A percentile compares a stretch with the other conserved stretches of the same genome.
These are phyloP conservation scores for Pogonocichla stellata DNA, from an alignment of 2,113 vertebrate genomes.

Conservation along the genomic window DNA sequence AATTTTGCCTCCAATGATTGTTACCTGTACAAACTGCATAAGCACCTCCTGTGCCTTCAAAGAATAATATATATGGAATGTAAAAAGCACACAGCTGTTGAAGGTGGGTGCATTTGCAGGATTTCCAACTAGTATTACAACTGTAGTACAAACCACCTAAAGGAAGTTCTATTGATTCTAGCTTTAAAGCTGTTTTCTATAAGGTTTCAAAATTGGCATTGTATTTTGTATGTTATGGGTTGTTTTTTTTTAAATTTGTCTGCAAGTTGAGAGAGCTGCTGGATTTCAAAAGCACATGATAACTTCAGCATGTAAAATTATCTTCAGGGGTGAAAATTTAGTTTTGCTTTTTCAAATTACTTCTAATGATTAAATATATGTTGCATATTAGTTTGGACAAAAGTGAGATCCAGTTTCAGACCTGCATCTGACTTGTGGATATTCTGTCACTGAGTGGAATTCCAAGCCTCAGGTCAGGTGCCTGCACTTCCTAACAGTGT, in stretches of 20 bases:
- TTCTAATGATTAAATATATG: neutral
- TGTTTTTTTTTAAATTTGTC: neutral
- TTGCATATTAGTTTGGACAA: neutral
- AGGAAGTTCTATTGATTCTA: neutral
- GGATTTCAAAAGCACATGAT: neutral
- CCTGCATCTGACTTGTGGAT: neutral
- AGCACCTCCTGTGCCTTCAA: neutral
- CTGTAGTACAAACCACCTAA: neutral
- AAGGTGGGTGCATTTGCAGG: neutral
- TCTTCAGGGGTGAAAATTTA: neutral
- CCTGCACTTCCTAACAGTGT: neutral
- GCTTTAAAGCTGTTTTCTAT: neutral
- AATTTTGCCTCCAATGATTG: neutral
- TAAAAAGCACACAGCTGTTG: neutral
- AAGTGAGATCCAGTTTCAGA: neutral
- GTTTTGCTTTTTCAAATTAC: neutral
- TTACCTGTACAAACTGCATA: neutral
- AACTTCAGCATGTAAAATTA: neutral
- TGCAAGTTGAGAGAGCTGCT: neutral
- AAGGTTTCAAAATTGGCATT: neutral
- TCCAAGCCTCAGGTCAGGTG: neutral
- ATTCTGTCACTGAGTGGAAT: neutral
- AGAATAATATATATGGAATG: neutral
- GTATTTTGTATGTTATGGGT: neutral
- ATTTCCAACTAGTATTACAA: neutral